Base-by-base conservation (phyloP, 1,140 invertebrate genomes). In the Cyclargus thomasi region DNA sequence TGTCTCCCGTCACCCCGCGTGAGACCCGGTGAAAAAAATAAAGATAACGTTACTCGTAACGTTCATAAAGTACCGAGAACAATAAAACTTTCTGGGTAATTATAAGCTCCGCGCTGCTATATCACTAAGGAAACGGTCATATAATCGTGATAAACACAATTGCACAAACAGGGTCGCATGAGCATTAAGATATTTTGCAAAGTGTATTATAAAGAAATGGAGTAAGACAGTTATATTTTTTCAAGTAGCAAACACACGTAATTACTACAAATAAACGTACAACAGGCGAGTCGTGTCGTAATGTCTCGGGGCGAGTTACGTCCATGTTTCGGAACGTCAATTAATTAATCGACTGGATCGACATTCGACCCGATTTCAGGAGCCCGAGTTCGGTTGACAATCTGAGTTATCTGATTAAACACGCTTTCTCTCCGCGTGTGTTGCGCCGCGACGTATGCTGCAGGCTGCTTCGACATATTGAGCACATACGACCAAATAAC, bases 301-400 rank as follows among this genome's bases (percentile, higher is more conserved):
- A 59, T 17, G 53, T 35, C 55, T 17, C 53, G 55, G 77, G 77
- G 78, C 85, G 85, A 87, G 83, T 88, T 88, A 82, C 76, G 78
- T 85, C 74, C 80, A 78, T 78, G 72, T 83, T 84, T 86, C 83
- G 86, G 82, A 71, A 79, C 81, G 87, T 86, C 85, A 85, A 88
- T 86, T 90, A 90, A 90, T 88, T 85, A 88, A 86, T 86, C 82
- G 87, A 81, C 81, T 90, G 81, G 86, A 87, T 88, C 87, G 86
- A 88, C 85, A 87, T 82, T 86, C 82, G 87, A 90, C 86, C 87
- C 86, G 83, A 86, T 88, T 90, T 88, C 86, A 87, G 87, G 85
- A 87, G 87, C 82, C 76, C 82, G 81, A 82, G 79, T 83, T 80
- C 81, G 83, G 85, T 88, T 88, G 87, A 90, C 88, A 88, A 88